Conservation (phyloP, 2,888 invertebrate genomes). For the Melanostoma scalare region DNA sequence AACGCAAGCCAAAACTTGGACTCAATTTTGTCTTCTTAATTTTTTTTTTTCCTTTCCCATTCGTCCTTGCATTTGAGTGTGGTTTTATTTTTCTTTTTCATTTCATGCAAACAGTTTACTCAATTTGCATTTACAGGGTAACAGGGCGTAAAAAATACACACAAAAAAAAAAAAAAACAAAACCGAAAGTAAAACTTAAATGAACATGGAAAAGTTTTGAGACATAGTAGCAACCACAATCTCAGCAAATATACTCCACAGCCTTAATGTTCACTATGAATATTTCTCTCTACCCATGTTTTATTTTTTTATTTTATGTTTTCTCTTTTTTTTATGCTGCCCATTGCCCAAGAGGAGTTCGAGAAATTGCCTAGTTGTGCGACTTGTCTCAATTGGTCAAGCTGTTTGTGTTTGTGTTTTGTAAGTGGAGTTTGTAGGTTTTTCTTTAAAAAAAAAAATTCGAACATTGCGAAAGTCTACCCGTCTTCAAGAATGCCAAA, state of each 20-base stretch:
- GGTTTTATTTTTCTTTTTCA: constrained; percentile 12
- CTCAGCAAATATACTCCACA: constrained; percentile 65
- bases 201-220: constrained; percentile 67
- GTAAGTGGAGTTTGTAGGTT: constrained; percentile 1
- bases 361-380: constrained; percentile 61
- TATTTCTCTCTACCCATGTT: constrained; percentile 36
- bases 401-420: constrained; percentile 18
- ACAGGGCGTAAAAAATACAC: constrained; percentile 11
- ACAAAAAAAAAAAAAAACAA: constrained; percentile 5
- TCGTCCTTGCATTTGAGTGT: no score
- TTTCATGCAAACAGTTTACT: constrained; percentile 58
- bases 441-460: not conserved
- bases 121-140: constrained; percentile 57
- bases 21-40: constrained; percentile 50
- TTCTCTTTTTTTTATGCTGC: not conserved
- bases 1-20: constrained; percentile 34
- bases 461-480: not conserved
- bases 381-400: constrained; percentile 67
- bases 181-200: constrained; percentile 65
- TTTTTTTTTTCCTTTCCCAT: constrained; percentile 10
- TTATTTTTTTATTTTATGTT: constrained; percentile 17
- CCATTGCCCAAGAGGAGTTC: not conserved
- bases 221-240: constrained; percentile 69
- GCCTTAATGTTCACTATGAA: constrained; percentile 64
- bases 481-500: constrained; percentile 35